phyloP scores from a whole-genome alignment of 2,113 vertebrate species.

The Lepidothrix coronata region DNA sequence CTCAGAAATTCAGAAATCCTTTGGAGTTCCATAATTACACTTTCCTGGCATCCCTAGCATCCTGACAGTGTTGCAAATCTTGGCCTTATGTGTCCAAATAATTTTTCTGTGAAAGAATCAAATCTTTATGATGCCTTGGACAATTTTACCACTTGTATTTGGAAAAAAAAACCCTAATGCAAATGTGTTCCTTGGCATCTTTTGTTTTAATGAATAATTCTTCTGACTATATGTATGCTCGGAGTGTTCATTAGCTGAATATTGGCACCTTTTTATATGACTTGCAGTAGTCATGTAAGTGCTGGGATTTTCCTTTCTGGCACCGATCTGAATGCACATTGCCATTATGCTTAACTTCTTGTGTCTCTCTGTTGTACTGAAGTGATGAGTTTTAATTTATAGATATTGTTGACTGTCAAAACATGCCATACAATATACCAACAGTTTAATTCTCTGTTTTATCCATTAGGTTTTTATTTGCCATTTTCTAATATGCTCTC shows the following conservation, averaged over 20 bases:
- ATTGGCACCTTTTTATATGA: neutral
- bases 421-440: neutral
- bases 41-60: neutral
- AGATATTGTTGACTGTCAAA: neutral
- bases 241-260: neutral
- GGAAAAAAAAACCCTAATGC: neutral
- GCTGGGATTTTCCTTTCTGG: neutral
- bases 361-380: neutral
- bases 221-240: neutral
- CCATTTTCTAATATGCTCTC: neutral
- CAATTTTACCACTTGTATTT: neutral
- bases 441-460: neutral
- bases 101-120: neutral
- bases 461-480: neutral
- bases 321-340: neutral
- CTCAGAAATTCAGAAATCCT: neutral
- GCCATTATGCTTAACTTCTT: neutral
- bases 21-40: neutral
- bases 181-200: neutral
- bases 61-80: neutral
- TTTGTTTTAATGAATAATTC: neutral
- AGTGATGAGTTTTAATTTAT: neutral
- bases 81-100: neutral
- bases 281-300: neutral
- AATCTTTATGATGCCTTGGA: neutral